A percentile compares a stretch with the other conserved stretches of the same genome.
These are phyloP conservation scores for Ellobium chinense DNA, from an alignment of 2,888 invertebrate genomes.

Conservation along the genomic window DNA sequence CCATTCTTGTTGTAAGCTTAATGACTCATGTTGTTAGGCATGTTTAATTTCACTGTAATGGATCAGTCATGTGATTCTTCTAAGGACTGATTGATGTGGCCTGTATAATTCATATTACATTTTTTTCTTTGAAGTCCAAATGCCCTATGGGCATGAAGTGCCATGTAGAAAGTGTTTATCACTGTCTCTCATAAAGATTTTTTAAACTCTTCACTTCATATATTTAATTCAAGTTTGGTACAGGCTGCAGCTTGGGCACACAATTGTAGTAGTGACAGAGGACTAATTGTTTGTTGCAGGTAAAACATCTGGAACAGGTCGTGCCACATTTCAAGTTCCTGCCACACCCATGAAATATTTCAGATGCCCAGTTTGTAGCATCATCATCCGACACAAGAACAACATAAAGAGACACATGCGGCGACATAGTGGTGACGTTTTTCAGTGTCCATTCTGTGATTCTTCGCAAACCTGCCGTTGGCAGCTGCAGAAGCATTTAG, in stretches of 20 bases:
- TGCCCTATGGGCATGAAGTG: background rate
- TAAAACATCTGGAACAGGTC: slow-evolving; percentile 15
- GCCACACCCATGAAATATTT: slow-evolving; percentile 43
- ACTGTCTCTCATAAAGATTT: no score
- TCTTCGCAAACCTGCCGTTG: slow-evolving; percentile 41
- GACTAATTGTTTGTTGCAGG: slow-evolving; percentile 39
- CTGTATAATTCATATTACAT: background rate
- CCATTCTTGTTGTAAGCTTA: no score
- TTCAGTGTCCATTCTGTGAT: slow-evolving; percentile 45
- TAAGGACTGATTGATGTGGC: background rate
- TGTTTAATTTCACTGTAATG: background rate
- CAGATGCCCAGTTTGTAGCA: slow-evolving; percentile 44
- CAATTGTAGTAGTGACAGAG: slow-evolving; percentile 38
- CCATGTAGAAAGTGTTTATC: no score
- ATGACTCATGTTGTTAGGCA: no score
- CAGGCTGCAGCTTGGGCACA: background rate
- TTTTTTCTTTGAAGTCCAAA: background rate
- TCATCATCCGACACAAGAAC: slow-evolving; percentile 49
- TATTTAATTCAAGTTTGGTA: no score
- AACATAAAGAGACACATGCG: slow-evolving; percentile 50
- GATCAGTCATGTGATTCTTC: background rate
- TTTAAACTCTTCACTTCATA: no score
- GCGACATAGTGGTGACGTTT: slow-evolving; percentile 47
- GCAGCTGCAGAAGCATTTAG: slow-evolving; percentile 37
- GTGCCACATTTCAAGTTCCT: slow-evolving; percentile 43